phyloP scores from a whole-genome alignment of 2,797 vertebrate species.

The Rhadinocentrus ornatus region DNA sequence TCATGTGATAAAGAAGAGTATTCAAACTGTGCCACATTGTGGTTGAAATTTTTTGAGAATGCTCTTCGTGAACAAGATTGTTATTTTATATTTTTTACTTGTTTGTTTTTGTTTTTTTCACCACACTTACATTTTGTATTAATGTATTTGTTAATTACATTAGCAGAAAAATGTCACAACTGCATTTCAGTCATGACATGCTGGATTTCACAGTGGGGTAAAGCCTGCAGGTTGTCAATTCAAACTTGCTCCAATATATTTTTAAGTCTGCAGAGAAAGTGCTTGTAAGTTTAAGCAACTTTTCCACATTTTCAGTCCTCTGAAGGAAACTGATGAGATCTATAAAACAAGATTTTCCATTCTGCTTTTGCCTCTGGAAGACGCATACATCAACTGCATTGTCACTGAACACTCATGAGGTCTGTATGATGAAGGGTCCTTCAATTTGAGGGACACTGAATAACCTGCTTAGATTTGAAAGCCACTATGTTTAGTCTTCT shows the following conservation, averaged over 20 bases:
- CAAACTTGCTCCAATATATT: neutral
- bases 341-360: constrained; percentile 22
- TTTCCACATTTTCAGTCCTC: neutral
- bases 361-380: constrained; percentile 18
- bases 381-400: constrained; percentile 21
- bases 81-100: no score
- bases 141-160: neutral
- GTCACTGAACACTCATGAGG: constrained; percentile 26
- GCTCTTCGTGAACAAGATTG: no score
- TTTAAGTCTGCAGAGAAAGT: constrained; percentile 4
- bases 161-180: neutral
- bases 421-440: constrained; percentile 56
- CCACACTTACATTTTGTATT: neutral
- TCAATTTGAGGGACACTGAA: constrained; percentile 54
- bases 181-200: neutral
- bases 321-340: constrained; percentile 28
- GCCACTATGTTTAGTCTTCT: constrained; percentile 59
- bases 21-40: neutral
- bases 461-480: constrained; percentile 61
- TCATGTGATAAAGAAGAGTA: neutral
- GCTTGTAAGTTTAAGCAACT: constrained; percentile 8
- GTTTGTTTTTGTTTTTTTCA: neutral
- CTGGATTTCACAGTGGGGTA: neutral
- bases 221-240: neutral
- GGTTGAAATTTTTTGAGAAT: no score